Conservation (phyloP, 1,140 invertebrate genomes). For the Pseudomyrmex sp. region DNA sequence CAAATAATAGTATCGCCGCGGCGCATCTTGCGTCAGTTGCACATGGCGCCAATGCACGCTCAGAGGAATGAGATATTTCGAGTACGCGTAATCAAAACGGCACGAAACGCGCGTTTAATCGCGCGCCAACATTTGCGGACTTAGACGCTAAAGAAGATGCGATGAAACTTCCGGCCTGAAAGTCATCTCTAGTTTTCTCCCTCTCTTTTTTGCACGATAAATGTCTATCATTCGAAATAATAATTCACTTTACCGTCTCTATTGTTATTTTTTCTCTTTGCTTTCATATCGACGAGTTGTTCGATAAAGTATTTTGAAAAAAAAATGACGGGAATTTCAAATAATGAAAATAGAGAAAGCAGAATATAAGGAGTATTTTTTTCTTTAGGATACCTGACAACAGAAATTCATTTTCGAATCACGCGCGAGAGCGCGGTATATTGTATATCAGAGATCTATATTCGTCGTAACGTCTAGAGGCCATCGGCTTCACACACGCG, state of each 20-base stretch:
- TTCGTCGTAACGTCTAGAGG: conserved; percentile 39
- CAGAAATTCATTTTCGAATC: conserved; percentile 3
- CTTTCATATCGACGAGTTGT: too few species aligned
- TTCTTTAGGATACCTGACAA: not conserved
- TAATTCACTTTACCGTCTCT: too few species aligned
- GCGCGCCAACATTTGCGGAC: not conserved
- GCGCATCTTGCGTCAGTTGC: conserved; percentile 45
- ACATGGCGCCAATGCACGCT: conserved; percentile 40
- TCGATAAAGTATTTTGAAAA: too few species aligned
- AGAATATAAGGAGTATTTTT: not conserved
- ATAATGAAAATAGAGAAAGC: not conserved
- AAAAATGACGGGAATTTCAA: too few species aligned
- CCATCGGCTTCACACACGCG: conserved; percentile 54
- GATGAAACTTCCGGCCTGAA: too few species aligned
- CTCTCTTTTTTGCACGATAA: too few species aligned
- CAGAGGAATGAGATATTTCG: conserved; percentile 40
- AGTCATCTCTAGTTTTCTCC: too few species aligned
- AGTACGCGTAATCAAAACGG: conserved; percentile 33
- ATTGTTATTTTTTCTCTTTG: too few species aligned
- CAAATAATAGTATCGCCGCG: conserved; percentile 54
- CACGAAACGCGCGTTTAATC: conserved; percentile 16
- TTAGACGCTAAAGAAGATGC: too few species aligned
- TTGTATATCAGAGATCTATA: conserved; percentile 32
- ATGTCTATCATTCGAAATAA: too few species aligned
- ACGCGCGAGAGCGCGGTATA: not conserved